Evolutionary conservation across 2,888 invertebrate species (phyloP).

Genomic region (Dicycla oo): DNA sequence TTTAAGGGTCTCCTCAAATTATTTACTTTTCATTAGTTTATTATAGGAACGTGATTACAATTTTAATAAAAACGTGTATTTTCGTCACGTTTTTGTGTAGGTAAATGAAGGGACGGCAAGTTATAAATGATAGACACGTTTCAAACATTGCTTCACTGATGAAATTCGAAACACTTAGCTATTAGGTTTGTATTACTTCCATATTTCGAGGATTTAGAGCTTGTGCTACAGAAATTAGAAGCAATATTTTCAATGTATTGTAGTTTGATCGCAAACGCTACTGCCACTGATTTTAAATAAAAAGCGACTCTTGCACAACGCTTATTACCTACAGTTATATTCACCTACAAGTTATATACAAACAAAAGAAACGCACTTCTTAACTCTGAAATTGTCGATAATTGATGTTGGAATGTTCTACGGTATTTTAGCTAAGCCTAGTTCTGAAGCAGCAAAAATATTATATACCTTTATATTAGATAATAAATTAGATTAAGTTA

Average conservation of each 20-base stretch:
- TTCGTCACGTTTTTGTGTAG: conserved; percentile 30
- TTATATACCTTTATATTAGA: too few species aligned
- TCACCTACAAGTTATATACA: too few species aligned
- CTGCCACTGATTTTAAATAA: too few species aligned
- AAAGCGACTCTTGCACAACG: too few species aligned
- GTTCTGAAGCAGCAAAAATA: too few species aligned
- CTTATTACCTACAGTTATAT: too few species aligned
- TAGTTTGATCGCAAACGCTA: too few species aligned
- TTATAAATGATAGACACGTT: conserved; percentile 37
- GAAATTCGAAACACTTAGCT: conserved; percentile 26
- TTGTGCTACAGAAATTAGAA: background rate
- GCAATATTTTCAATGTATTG: background rate
- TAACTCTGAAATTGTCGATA: too few species aligned
- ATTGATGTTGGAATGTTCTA: too few species aligned
- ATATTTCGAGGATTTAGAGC: background rate
- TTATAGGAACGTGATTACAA: conserved; percentile 6
- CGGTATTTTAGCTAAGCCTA: too few species aligned
- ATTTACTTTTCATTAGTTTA: conserved; percentile 34
- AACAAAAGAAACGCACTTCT: too few species aligned
- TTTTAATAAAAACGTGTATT: conserved; percentile 28
- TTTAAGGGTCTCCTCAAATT: conserved; percentile 19
- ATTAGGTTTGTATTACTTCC: background rate
- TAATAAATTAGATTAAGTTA: too few species aligned
- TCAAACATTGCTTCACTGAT: conserved; percentile 28
- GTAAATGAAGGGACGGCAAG: conserved; percentile 1